Percentiles rank a stretch among this genome's conserved stretches.
Conservation (phyloP, 2,113 vertebrate species). For the Aldabrachelys gigantea region DNA sequence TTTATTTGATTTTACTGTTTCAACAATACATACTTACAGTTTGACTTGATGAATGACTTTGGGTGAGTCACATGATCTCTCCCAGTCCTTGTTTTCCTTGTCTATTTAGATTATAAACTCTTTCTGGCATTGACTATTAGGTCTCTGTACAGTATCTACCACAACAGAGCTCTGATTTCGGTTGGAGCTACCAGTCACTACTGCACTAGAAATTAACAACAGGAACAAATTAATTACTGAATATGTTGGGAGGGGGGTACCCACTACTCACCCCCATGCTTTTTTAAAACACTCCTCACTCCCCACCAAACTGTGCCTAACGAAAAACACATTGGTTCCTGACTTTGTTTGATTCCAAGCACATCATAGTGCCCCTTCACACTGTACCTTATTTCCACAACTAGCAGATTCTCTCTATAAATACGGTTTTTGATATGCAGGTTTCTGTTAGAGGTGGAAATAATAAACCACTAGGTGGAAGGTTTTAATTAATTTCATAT, state of each 20-base stretch:
- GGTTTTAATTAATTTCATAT: constrained; percentile 10
- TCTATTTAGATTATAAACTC: background rate
- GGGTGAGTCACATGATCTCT: background rate
- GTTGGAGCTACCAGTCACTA: background rate
- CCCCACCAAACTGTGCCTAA: background rate
- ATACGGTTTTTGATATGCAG: background rate
- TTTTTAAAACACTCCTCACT: background rate
- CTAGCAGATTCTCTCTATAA: background rate
- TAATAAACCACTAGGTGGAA: background rate
- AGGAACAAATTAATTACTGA: background rate
- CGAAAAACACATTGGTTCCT: background rate
- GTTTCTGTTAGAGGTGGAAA: background rate
- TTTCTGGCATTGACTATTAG: background rate
- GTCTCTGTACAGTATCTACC: background rate
- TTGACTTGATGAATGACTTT: background rate
- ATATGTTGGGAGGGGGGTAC: background rate
- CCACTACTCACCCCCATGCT: background rate
- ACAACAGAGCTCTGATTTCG: background rate
- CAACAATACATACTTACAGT: background rate
- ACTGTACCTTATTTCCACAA: background rate
- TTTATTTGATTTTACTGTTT: background rate
- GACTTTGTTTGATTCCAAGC: background rate
- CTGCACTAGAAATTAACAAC: background rate
- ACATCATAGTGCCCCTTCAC: background rate
- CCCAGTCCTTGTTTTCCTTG: background rate